Percentiles rank a stretch among this genome's conserved stretches.
Evolutionary conservation across 2,888 invertebrate species (phyloP).

Genomic region (Dusona sp.): DNA sequence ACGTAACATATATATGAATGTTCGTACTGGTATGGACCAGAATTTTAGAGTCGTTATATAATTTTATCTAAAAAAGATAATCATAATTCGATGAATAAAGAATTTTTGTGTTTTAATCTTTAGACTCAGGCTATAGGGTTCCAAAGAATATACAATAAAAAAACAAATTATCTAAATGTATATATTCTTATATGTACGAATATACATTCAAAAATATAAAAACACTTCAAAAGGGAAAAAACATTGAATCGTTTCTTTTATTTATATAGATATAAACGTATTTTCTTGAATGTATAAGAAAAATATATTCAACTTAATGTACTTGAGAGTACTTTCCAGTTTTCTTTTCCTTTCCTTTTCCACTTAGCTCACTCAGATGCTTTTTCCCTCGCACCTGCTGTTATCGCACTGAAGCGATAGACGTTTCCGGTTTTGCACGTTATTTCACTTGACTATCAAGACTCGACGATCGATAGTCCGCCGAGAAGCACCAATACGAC

Average conservation of each 20-base stretch:
- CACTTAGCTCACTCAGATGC: slow-evolving; percentile 22
- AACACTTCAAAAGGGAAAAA: neutral
- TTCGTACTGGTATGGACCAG: neutral
- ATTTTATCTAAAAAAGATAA: neutral
- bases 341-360: slow-evolving; percentile 18
- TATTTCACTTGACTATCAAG: slow-evolving; percentile 60
- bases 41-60: neutral
- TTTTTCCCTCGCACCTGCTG: slow-evolving; percentile 34
- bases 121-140: too few relatives aligned
- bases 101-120: neutral
- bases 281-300: slow-evolving; percentile 4
- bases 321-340: neutral
- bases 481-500: slow-evolving; percentile 45
- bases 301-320: neutral
- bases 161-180: neutral
- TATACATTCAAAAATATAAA: neutral
- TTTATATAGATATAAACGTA: neutral
- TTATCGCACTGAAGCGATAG: slow-evolving; percentile 59
- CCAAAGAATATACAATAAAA: too few relatives aligned
- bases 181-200: neutral
- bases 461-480: slow-evolving; percentile 62
- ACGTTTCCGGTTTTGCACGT: slow-evolving; percentile 66
- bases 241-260: neutral
- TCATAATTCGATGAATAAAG: neutral
- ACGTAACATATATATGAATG: slow-evolving; percentile 1